phyloP scores from a whole-genome alignment of 1,140 invertebrate genomes.

The Tetramorium parvispinum region DNA sequence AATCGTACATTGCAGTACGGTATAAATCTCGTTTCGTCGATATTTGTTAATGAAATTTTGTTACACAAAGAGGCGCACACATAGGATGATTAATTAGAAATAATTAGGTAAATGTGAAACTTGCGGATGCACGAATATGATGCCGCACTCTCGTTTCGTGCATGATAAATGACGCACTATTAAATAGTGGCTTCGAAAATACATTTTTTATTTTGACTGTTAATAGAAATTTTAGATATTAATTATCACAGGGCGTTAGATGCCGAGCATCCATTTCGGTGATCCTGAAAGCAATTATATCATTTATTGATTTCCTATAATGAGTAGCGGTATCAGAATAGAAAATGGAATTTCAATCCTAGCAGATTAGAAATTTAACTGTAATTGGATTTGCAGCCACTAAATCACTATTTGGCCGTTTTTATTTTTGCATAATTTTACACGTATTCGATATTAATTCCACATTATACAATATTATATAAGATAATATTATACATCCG shows the following conservation, averaged over 20 bases:
- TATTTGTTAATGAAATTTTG: slow-evolving; percentile 51
- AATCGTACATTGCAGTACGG: slow-evolving; percentile 17
- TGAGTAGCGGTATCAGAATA: neutral
- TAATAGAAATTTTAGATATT: neutral
- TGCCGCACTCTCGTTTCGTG: neutral
- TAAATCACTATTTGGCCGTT: neutral
- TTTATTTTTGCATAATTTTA: slow-evolving; percentile 1
- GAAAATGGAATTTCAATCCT: slow-evolving; percentile 15
- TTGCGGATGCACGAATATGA: neutral
- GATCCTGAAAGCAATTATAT: neutral
- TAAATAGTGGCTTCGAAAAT: neutral
- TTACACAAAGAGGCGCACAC: slow-evolving; percentile 4
- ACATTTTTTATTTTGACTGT: neutral
- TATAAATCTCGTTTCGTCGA: slow-evolving; percentile 45
- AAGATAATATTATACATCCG: neutral
- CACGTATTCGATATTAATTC: neutral
- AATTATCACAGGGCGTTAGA: neutral
- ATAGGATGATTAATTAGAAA: neutral
- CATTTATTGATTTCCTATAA: slow-evolving; percentile 19
- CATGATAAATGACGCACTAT: neutral
- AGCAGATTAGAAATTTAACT: neutral
- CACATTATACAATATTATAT: neutral
- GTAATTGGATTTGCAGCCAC: neutral
- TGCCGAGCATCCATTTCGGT: neutral
- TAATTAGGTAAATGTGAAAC: slow-evolving; percentile 9